These are phyloP conservation scores for Chlorodrepanis virens DNA, from an alignment of 2,113 vertebrate genomes.

Conservation along the genomic window DNA sequence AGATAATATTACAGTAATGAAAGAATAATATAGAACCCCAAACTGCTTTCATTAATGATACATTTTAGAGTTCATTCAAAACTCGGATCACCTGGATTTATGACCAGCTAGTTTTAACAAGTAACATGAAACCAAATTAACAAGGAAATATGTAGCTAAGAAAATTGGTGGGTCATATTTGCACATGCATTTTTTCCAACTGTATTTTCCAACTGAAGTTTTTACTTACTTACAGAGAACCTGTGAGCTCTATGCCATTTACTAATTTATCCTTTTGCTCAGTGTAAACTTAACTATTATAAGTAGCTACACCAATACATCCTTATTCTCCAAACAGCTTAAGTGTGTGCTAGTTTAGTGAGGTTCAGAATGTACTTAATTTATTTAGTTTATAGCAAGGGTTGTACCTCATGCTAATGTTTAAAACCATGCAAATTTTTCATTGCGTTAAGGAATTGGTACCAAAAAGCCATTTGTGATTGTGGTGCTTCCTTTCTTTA, in stretches of 20 bases:
- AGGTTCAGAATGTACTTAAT: neutral
- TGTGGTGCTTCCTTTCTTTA: neutral
- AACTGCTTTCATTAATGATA: neutral
- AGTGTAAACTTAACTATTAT: neutral
- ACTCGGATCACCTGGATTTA: neutral
- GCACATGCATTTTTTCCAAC: neutral
- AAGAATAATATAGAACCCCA: neutral
- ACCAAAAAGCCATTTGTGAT: neutral
- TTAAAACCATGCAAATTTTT: neutral
- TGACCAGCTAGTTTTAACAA: neutral
- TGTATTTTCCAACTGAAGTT: neutral
- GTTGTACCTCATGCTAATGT: neutral
- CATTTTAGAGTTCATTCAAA: neutral
- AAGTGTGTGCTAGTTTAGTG: neutral
- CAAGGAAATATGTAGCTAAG: neutral
- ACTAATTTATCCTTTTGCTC: neutral
- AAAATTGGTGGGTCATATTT: neutral
- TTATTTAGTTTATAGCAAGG: neutral
- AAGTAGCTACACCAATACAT: neutral
- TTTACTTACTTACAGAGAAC: neutral
- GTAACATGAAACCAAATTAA: neutral
- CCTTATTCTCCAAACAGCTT: neutral
- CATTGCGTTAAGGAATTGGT: neutral
- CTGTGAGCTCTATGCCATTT: neutral
- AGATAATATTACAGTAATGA: neutral